phyloP scores from a whole-genome alignment of 2,888 invertebrate species.

The Phymatocera aterrima region DNA sequence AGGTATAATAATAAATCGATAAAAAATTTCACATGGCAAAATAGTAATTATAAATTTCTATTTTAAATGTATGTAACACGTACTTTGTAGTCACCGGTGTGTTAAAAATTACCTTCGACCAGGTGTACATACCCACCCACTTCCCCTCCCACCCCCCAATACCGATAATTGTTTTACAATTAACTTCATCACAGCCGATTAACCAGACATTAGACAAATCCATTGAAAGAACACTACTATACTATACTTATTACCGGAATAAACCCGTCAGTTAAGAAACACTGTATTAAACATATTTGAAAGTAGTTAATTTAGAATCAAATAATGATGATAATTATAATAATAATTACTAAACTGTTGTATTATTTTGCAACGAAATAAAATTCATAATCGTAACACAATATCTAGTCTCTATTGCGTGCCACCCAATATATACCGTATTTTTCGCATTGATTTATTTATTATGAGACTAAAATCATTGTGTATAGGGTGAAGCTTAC shows the following conservation, averaged over 20 bases:
- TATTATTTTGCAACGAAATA: conserved; percentile 10
- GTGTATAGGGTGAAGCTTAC: conserved; percentile 18
- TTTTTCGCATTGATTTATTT: neutral
- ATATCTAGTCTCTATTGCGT: conserved; percentile 12
- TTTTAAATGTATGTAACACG: neutral
- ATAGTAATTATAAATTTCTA: neutral
- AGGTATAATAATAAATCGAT: neutral
- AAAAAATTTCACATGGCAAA: neutral
- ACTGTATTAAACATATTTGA: conserved; percentile 17
- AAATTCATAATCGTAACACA: conserved; percentile 29
- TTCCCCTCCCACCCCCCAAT: no score
- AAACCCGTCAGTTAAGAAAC: conserved; percentile 36
- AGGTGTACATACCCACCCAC: conserved; percentile 16
- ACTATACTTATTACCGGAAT: no score
- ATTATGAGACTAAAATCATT: neutral
- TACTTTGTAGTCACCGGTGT: neutral
- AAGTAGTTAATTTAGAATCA: conserved; percentile 35
- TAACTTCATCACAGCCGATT: conserved; percentile 37
- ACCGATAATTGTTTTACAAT: conserved; percentile 36
- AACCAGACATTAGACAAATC: conserved; percentile 24
- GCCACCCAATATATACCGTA: conserved; percentile 19
- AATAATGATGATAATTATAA: no score
- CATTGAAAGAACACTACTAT: neutral
- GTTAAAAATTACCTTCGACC: conserved; percentile 14
- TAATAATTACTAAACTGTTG: conserved; percentile 19